A percentile compares a stretch with the other conserved stretches of the same genome.
Conservation (phyloP, 2,113 vertebrate species). For the Chamaetylas fuelleborni region DNA sequence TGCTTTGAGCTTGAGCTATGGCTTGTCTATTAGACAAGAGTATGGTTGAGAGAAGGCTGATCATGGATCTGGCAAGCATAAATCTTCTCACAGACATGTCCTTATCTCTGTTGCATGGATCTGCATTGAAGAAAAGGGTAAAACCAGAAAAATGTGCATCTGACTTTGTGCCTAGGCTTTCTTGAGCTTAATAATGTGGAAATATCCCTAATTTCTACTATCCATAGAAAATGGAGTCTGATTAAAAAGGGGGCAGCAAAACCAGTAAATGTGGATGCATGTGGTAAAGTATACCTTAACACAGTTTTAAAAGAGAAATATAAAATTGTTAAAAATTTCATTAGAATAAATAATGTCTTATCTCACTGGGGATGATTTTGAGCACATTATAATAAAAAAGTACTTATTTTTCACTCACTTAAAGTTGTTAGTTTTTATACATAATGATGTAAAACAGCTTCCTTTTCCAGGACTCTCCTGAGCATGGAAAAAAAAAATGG, state of each 20-base stretch:
- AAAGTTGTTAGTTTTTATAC: not conserved
- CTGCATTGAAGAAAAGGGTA: not conserved
- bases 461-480: not conserved
- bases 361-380: not conserved
- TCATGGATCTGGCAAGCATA: not conserved
- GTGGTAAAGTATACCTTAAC: not conserved
- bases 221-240: not conserved
- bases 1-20: not conserved
- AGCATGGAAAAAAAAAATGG: not conserved
- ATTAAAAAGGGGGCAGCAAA: not conserved
- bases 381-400: constrained; percentile 28
- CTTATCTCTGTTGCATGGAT: not conserved
- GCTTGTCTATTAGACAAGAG: not conserved
- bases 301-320: constrained; percentile 13
- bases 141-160: not conserved
- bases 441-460: not conserved
- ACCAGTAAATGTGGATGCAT: not conserved
- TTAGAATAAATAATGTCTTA: constrained; percentile 45
- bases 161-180: not conserved
- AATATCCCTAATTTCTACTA: not conserved
- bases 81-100: not conserved
- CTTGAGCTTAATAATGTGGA: not conserved
- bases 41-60: not conserved
- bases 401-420: constrained; percentile 11
- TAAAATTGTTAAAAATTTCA: not conserved